Evolutionary conservation across 1,140 invertebrate species (phyloP).

Genomic region (Rhynchophorus ferrugineus): DNA sequence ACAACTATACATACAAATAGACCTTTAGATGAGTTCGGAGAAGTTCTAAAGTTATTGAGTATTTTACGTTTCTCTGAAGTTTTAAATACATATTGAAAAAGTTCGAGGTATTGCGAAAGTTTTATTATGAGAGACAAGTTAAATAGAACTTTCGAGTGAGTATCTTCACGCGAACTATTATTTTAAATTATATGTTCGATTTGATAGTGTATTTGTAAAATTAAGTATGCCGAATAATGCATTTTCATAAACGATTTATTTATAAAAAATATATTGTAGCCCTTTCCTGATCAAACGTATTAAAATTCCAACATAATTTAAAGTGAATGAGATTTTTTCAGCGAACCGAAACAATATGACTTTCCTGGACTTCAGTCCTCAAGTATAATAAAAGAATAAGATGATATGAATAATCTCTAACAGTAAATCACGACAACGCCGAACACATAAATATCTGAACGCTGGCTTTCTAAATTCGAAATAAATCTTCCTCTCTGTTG

Average conservation of each 20-base stretch:
- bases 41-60: slow-evolving; percentile 1
- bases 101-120: slow-evolving; percentile 3
- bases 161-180: neutral
- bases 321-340: no score
- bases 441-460: slow-evolving; percentile 10
- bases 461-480: slow-evolving; percentile 4
- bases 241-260: no score
- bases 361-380: no score
- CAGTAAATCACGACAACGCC: no score
- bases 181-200: neutral
- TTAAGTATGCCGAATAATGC: no score
- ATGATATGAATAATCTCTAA: no score
- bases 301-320: no score
- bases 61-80: slow-evolving; percentile 4
- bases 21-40: neutral
- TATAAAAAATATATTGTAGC: no score
- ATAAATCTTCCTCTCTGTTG: slow-evolving; percentile 8
- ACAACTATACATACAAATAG: slow-evolving; percentile 1
- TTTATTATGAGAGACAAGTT: slow-evolving; percentile 5
- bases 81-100: slow-evolving; percentile 10
- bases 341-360: no score
- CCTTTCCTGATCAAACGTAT: no score
- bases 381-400: no score
- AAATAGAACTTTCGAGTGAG: neutral
- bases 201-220: neutral